phyloP scores from a whole-genome alignment of 2,797 vertebrate species.

The Darevskia nairensis region DNA sequence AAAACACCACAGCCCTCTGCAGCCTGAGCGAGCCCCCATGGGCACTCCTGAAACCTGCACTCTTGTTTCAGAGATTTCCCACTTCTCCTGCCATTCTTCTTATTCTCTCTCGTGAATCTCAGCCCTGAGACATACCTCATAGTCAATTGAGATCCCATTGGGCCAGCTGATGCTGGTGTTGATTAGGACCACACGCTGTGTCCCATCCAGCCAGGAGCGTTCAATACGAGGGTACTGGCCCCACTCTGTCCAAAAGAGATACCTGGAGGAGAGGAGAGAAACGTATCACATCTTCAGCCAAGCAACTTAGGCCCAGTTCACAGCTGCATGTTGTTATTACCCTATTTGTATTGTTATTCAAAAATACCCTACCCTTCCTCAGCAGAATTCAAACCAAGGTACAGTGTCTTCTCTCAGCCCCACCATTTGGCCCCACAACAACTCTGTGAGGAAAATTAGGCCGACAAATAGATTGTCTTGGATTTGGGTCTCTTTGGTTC shows the following conservation, averaged over 20 bases:
- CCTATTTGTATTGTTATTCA: not conserved
- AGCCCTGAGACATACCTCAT: conserved; percentile 82
- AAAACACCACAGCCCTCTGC: not conserved
- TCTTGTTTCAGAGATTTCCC: not conserved
- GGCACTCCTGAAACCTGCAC: not conserved
- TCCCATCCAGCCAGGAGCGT: conserved; percentile 91
- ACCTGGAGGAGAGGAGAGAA: conserved; percentile 76
- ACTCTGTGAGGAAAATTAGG: not conserved
- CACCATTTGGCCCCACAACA: not conserved
- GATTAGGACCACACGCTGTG: conserved; percentile 89
- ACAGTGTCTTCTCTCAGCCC: not conserved
- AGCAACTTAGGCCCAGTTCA: not conserved
- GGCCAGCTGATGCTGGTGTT: conserved; percentile 98
- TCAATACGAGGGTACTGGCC: conserved; percentile 97
- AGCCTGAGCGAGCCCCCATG: no score
- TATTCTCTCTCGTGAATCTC: no score
- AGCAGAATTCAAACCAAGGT: not conserved
- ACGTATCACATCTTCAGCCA: not conserved
- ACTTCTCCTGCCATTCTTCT: not conserved
- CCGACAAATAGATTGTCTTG: not conserved
- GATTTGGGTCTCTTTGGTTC: not conserved
- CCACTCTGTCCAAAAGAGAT: conserved; percentile 99
- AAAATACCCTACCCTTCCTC: not conserved
- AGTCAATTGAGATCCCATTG: conserved; percentile 96
- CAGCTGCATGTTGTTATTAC: not conserved